These are phyloP conservation scores for Sogatella furcifera DNA, from an alignment of 1,140 invertebrate genomes.

Conservation along the genomic window DNA sequence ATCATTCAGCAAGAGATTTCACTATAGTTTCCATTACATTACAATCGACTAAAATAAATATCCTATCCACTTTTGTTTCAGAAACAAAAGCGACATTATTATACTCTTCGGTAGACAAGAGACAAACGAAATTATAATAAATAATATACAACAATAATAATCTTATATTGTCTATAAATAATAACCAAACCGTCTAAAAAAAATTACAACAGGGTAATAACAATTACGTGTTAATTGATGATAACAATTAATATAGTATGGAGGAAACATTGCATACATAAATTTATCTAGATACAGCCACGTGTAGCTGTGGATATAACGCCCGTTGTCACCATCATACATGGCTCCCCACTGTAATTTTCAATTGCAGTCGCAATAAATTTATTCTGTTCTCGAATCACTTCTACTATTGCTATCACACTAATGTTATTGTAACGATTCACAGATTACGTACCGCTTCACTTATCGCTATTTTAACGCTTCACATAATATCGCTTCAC, in stretches of 20 bases:
- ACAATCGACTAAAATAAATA: neutral
- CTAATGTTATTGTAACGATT: no score
- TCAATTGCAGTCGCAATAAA: no score
- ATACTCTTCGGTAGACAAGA: neutral
- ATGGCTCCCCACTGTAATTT: no score
- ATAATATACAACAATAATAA: neutral
- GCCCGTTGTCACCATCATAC: no score
- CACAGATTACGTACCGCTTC: no score
- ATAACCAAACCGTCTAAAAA: slow-evolving; percentile 15
- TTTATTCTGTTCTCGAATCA: no score
- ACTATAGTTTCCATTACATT: neutral
- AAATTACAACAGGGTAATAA: slow-evolving; percentile 13
- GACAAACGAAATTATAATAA: slow-evolving; percentile 7
- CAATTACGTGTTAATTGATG: slow-evolving; percentile 7
- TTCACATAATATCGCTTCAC: no score
- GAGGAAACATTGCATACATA: slow-evolving; percentile 2
- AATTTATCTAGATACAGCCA: neutral
- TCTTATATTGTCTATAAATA: slow-evolving; percentile 7
- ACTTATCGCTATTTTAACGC: no score
- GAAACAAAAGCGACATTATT: no score
- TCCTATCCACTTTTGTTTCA: no score
- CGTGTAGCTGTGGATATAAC: no score
- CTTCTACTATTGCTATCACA: no score
- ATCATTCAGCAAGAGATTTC: slow-evolving; percentile 1
- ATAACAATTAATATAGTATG: slow-evolving; percentile 11